These are phyloP conservation scores for Pygmarrhopalites habei DNA, from an alignment of 1,140 invertebrate genomes.

Conservation along the genomic window DNA sequence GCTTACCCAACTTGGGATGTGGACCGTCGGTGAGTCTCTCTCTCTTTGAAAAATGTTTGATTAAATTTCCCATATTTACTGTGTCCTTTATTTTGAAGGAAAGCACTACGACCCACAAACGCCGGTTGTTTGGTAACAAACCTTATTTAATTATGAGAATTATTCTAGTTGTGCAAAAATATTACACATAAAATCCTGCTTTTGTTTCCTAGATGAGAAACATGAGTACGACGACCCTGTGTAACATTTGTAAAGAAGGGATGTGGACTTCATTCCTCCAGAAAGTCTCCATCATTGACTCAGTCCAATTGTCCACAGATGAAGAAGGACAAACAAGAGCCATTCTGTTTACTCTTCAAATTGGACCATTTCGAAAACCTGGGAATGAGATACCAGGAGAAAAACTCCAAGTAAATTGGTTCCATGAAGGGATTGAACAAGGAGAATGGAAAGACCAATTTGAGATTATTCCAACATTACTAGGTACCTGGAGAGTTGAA, in stretches of 20 bases:
- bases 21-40: too few species aligned
- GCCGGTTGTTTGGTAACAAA: constrained; percentile 18
- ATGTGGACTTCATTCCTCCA: constrained; percentile 17
- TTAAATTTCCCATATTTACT: too few species aligned
- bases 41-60: too few species aligned
- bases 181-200: neutral
- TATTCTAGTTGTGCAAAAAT: too few species aligned
- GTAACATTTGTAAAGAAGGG: too few species aligned
- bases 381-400: constrained; percentile 18
- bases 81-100: too few species aligned
- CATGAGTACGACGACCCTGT: too few species aligned
- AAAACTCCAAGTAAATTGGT: constrained; percentile 6
- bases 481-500: too few species aligned
- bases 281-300: constrained; percentile 19
- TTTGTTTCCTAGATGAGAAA: too few species aligned
- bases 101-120: constrained; percentile 15
- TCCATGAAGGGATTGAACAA: neutral
- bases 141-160: too few species aligned
- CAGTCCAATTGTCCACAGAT: neutral
- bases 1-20: constrained; percentile 23
- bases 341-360: constrained; percentile 3
- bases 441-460: neutral
- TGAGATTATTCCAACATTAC: too few species aligned
- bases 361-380: constrained; percentile 9
- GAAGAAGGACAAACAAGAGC: neutral